Evolutionary conservation across 2,797 vertebrate genomes (phyloP).

Genomic region (Sebastes minor): DNA sequence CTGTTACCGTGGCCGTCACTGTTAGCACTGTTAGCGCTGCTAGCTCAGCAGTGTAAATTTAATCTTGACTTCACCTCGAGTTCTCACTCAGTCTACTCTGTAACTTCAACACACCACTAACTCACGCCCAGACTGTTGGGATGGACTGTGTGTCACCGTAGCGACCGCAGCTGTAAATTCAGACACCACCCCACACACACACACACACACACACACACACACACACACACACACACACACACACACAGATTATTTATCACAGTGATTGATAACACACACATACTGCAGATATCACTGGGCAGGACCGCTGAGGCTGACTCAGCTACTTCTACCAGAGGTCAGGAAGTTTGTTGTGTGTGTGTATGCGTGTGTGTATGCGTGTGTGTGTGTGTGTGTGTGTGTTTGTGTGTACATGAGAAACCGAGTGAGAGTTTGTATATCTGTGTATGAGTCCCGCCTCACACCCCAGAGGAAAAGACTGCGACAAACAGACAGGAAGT

Average conservation of each 20-base stretch:
- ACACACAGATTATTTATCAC: constrained; percentile 47
- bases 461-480: constrained; percentile 31
- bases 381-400: not conserved
- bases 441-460: not conserved
- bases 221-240: not conserved
- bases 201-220: too few relatives aligned
- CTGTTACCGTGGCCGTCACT: too few relatives aligned
- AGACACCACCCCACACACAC: constrained; percentile 12
- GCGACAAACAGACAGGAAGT: constrained; percentile 55
- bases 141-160: constrained; percentile 18
- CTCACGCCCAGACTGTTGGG: not conserved
- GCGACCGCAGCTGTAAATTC: constrained; percentile 27
- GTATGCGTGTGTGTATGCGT: not conserved
- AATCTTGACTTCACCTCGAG: too few relatives aligned
- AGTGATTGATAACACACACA: constrained; percentile 48
- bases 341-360: constrained; percentile 13
- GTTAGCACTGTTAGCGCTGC: too few relatives aligned
- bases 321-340: constrained; percentile 37
- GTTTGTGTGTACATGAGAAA: not conserved
- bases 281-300: constrained; percentile 25
- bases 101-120: not conserved
- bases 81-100: too few relatives aligned
- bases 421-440: not conserved
- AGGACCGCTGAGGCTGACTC: constrained; percentile 38
- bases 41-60: too few relatives aligned